phyloP scores from a whole-genome alignment of 1,140 invertebrate species.

The Nixonia krombeini region DNA sequence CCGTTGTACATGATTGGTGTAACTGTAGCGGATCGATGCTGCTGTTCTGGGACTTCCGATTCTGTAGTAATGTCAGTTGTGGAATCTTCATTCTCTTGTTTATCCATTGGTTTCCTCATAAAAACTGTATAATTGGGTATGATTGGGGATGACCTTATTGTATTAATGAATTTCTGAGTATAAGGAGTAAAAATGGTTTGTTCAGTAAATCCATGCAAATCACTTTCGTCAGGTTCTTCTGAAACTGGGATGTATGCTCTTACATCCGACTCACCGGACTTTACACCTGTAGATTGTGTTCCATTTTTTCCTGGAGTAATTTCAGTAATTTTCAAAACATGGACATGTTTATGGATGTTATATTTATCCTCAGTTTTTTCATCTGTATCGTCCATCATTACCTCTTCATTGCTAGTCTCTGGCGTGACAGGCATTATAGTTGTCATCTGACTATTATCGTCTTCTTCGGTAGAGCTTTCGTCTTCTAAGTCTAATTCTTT shows the following conservation, averaged over 20 bases:
- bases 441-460: conserved; percentile 20
- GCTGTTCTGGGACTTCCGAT: neutral
- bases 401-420: neutral
- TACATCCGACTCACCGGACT: neutral
- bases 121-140: too few species aligned
- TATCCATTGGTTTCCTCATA: too few species aligned
- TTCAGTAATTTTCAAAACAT: conserved; percentile 33
- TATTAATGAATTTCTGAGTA: conserved; percentile 19
- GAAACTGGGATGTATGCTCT: conserved; percentile 59
- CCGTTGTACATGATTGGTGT: conserved; percentile 1
- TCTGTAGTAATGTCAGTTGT: conserved; percentile 3
- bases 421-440: neutral
- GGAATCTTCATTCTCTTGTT: neutral
- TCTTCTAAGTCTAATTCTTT: conserved; percentile 47
- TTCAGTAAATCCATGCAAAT: conserved; percentile 26
- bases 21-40: neutral
- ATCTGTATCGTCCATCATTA: conserved; percentile 8
- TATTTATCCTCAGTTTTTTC: too few species aligned
- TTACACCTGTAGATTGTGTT: conserved; percentile 7
- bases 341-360: neutral
- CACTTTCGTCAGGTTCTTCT: conserved; percentile 55
- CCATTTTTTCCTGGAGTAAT: conserved; percentile 11
- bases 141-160: conserved; percentile 8
- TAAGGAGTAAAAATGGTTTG: conserved; percentile 18
- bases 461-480: conserved; percentile 6